phyloP scores from a whole-genome alignment of 2,797 vertebrate species.

The Staurois parvus region DNA sequence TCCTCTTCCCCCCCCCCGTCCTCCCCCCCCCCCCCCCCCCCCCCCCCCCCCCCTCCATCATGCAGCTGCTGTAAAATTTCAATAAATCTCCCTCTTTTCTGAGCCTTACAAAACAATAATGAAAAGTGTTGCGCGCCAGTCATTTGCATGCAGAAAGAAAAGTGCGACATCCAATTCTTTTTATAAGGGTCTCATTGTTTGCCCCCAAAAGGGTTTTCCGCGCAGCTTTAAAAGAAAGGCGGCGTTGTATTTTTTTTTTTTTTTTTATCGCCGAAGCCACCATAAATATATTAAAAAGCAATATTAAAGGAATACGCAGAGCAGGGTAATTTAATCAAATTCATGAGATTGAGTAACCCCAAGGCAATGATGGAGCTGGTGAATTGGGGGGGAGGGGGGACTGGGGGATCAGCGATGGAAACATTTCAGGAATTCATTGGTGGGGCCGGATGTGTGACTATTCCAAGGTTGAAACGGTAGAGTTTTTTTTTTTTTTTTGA shows the following conservation, averaged over 20 bases:
- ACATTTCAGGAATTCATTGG: conserved; percentile 11
- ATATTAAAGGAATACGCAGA: conserved; percentile 73
- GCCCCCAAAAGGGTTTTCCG: conserved; percentile 65
- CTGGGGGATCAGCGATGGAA: no score
- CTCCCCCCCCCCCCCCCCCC: neutral
- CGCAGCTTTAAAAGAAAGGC: conserved; percentile 67
- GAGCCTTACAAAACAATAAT: conserved; percentile 30
- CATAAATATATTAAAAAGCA: conserved; percentile 72
- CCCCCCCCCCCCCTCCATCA: neutral
- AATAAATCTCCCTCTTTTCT: conserved; percentile 32
- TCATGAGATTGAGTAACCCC: conserved; percentile 73
- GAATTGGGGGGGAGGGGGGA: conserved; percentile 52
- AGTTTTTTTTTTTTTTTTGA: conserved; percentile 6
- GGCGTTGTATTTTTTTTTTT: conserved; percentile 58
- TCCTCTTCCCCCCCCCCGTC: neutral
- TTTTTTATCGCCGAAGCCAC: conserved; percentile 63
- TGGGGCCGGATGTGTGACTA: conserved; percentile 56
- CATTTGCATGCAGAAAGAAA: conserved; percentile 64
- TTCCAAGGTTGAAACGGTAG: conserved; percentile 55
- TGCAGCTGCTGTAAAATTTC: conserved; percentile 46
- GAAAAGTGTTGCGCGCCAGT: conserved; percentile 62
- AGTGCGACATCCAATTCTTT: conserved; percentile 68
- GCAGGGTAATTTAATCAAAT: conserved; percentile 74
- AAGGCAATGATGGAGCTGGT: conserved; percentile 67
- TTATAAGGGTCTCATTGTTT: conserved; percentile 66